Conservation (phyloP, 2,113 vertebrate genomes). For the Seriola dumerili region DNA sequence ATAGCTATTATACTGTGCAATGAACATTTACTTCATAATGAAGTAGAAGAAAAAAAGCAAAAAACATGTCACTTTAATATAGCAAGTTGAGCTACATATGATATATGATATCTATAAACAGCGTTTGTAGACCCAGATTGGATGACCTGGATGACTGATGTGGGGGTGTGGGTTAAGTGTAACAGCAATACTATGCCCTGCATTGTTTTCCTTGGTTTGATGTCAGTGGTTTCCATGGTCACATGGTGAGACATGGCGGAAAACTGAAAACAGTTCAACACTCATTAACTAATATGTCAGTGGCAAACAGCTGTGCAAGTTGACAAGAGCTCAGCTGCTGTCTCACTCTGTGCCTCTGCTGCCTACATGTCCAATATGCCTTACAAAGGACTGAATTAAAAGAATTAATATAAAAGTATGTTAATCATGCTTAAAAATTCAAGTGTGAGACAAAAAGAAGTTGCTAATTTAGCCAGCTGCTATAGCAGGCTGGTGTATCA, state of each 20-base stretch:
- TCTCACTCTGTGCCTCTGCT: background rate
- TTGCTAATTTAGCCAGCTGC: background rate
- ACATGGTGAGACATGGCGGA: background rate
- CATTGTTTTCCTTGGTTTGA: background rate
- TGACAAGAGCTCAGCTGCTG: background rate
- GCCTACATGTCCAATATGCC: background rate
- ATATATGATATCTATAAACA: too few species aligned
- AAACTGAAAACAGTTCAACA: constrained; percentile 12
- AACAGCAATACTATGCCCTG: too few species aligned
- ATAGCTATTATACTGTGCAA: too few species aligned
- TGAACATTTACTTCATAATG: too few species aligned
- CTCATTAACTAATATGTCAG: too few species aligned
- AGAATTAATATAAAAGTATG: background rate
- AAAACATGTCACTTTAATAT: too few species aligned
- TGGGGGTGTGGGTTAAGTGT: background rate
- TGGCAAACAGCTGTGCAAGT: background rate
- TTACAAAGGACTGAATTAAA: background rate
- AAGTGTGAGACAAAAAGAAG: background rate
- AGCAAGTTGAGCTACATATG: too few species aligned
- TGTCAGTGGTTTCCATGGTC: background rate
- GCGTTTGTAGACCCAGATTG: too few species aligned
- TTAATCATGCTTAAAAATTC: background rate
- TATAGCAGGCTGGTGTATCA: background rate
- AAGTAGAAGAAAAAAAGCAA: too few species aligned
- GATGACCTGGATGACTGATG: background rate